phyloP scores from a whole-genome alignment of 2,888 invertebrate species.

The Microctonus hyperodae region DNA sequence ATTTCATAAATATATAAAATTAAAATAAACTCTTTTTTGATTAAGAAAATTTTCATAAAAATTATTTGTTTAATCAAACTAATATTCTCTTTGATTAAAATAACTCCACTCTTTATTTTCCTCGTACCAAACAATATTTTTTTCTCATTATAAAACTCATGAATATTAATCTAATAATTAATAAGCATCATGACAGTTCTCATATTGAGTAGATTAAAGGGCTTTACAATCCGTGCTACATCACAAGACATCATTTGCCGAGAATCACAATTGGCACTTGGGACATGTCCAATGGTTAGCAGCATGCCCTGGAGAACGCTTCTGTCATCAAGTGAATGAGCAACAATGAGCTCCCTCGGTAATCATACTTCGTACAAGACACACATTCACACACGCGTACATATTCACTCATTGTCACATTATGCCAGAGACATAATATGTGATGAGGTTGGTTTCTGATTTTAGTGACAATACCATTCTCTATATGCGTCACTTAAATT shows the following conservation, averaged over 20 bases:
- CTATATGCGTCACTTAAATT: constrained; percentile 31
- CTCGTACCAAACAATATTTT: no score
- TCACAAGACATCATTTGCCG: constrained; percentile 16
- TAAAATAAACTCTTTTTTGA: no score
- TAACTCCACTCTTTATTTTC: no score
- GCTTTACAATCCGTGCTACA: no score
- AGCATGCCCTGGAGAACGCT: constrained; percentile 26
- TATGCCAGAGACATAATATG: constrained; percentile 20
- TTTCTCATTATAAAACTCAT: no score
- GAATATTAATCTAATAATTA: no score
- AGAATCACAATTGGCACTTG: constrained; percentile 30
- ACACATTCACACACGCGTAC: constrained; percentile 7
- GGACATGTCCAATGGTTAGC: constrained; percentile 26
- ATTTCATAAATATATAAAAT: no score
- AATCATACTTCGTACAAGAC: constrained; percentile 23
- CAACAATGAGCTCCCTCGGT: constrained; percentile 29
- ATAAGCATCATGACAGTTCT: no score
- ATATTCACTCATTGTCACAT: constrained; percentile 22
- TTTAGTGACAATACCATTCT: constrained; percentile 19
- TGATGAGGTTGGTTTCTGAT: constrained; percentile 17
- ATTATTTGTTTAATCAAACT: no score
- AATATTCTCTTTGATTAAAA: no score
- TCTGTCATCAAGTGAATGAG: constrained; percentile 28
- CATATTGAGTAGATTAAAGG: no score
- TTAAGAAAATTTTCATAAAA: no score